phyloP scores from a whole-genome alignment of 2,113 vertebrate species.

The Amazona vittata region DNA sequence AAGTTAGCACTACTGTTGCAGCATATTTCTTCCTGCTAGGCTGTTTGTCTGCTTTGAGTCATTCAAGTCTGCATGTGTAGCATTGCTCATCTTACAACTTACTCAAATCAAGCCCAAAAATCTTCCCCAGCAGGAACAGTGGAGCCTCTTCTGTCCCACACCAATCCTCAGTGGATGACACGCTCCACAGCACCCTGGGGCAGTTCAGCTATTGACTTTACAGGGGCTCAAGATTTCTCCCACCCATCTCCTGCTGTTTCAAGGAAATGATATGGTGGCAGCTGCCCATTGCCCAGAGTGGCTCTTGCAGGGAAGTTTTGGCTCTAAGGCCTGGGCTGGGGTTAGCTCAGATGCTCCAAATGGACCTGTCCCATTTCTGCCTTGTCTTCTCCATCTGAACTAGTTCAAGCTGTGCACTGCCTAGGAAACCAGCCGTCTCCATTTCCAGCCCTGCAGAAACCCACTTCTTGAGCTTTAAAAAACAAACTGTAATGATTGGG shows the following conservation, averaged over 20 bases:
- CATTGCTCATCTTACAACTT: not conserved
- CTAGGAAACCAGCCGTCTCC: not conserved
- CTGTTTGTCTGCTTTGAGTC: not conserved
- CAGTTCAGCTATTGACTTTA: not conserved
- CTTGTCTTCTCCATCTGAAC: not conserved
- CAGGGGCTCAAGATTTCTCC: not conserved
- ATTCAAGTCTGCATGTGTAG: not conserved
- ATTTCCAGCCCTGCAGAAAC: not conserved
- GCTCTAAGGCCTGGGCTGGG: not conserved
- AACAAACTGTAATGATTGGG: not conserved
- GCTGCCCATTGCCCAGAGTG: not conserved
- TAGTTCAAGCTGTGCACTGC: not conserved
- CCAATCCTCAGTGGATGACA: accelerated
- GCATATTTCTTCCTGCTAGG: not conserved
- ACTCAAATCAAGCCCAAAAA: not conserved
- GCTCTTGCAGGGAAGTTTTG: not conserved
- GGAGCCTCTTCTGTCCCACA: not conserved
- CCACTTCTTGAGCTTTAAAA: not conserved
- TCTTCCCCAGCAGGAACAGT: not conserved
- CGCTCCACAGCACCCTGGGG: not conserved
- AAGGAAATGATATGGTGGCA: accelerated
- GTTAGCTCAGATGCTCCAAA: not conserved
- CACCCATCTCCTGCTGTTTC: not conserved
- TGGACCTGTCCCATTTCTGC: not conserved
- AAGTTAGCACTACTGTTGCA: not conserved